Evolutionary conservation across 2,888 invertebrate species (phyloP), one percentile per base, ranked within the genome.

Genomic region (Dryocosmus kuriphilus): DNA sequence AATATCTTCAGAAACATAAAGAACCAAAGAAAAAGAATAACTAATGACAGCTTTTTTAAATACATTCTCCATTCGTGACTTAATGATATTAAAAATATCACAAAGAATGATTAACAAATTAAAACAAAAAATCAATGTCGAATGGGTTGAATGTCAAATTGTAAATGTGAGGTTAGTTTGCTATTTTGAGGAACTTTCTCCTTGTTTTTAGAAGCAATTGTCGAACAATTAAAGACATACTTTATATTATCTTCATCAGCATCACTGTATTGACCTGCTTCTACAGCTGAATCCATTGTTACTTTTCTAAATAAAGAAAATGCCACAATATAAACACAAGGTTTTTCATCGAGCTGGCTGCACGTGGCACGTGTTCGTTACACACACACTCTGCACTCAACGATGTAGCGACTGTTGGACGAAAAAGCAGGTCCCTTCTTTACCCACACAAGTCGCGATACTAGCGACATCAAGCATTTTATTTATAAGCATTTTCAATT

Each of bases 231-330:
- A 75, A 77, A 75, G 77, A 83, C 83, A 74, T 81, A 87, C 89
- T 62, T 77, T 61, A 80, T 62, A 77, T 86, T 81, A 83, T 85
- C 83, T 78, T 92, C 91, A 51, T 92, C 92, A 14, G 92, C 92
- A 85, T 93, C 93, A 80, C 92, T 92, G 81, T 92, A 93, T 82
- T 93, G 90, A 76, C 93, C 92, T 5, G 92, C 91, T 83, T 90
- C 91, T 4, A 85, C 81, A 38, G 63, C 60, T 30, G 41, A 75
- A 75, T 84, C 83, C 86, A 88, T 88, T 79, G 19, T 67, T 46
- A 24, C 19, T 27, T 27, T 46, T 24, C 24, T 24, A 6, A 24
- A 51, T 51, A 0, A n/a, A 51, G 1, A 51, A 51, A n/a, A n/a
- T 51, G 8, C 8, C 51, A 51, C n/a, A 51, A 51, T 51, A n/a